Percentiles rank a stretch among this genome's conserved stretches.
These are phyloP conservation scores for Pyrochroa serraticornis DNA, from an alignment of 2,888 invertebrate species.

Conservation along the genomic window DNA sequence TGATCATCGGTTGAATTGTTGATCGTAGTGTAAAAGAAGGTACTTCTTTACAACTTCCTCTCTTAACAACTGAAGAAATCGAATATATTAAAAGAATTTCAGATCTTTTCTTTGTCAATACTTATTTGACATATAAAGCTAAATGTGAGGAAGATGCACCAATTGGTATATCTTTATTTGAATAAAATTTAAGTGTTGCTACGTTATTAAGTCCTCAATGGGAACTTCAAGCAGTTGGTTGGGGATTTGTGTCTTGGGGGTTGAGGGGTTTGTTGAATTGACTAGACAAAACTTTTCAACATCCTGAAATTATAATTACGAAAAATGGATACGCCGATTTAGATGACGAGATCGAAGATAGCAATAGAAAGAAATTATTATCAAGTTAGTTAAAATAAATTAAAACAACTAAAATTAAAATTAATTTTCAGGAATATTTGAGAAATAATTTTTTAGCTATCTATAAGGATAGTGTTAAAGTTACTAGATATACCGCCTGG, in stretches of 20 bases:
- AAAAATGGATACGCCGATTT: constrained; percentile 65
- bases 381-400: not conserved
- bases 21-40: constrained; percentile 64
- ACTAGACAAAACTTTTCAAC: constrained; percentile 47
- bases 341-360: constrained; percentile 52
- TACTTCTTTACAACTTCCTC: constrained; percentile 67
- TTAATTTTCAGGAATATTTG: constrained; percentile 33
- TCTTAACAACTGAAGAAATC: constrained; percentile 65
- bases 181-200: constrained; percentile 24
- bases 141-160: constrained; percentile 56
- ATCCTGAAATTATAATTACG: constrained; percentile 62
- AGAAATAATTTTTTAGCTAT: constrained; percentile 32
- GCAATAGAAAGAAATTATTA: constrained; percentile 1
- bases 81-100: constrained; percentile 63
- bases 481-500: constrained; percentile 39
- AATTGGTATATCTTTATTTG: constrained; percentile 13
- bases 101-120: constrained; percentile 64
- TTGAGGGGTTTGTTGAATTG: constrained; percentile 61
- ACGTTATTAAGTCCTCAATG: constrained; percentile 22
- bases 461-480: constrained; percentile 34
- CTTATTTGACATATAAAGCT: constrained; percentile 62
- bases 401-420: constrained; percentile 1
- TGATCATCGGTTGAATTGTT: constrained; percentile 63
- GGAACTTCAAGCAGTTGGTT: constrained; percentile 13
- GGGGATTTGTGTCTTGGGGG: constrained; percentile 61